Evolutionary conservation across 1,140 invertebrate genomes (phyloP), one percentile per base, ranked within the genome.

Genomic region (Kradibia gibbosae): DNA sequence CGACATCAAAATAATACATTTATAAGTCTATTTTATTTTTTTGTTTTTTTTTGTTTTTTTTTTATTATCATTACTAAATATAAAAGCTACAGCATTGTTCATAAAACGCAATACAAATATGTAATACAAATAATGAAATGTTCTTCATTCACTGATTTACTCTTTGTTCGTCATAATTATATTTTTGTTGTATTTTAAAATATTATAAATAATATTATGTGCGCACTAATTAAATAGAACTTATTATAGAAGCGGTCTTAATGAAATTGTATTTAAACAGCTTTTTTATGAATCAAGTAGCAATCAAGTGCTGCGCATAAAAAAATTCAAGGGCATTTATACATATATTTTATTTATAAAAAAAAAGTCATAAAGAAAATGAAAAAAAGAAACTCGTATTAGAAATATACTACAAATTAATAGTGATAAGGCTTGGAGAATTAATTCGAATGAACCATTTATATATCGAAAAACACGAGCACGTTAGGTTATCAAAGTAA

Each of bases 101-200:
- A 25, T 20, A 25, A 78, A 57, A 78, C 79, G 76, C 79, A 82
- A n/a, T n/a, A n/a, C n/a, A n/a, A n/a, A n/a, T n/a, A n/a, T n/a
- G n/a, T n/a, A 65, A 82, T 82, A 82, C 72, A 10, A 75, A 73
- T 73, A 1, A 55, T 74, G 31, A 20, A 50, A 17, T 28, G 15
- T 72, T 57, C 31, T 79, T 82, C 53, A 72, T 78, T 82, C 79
- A 82, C 39, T 45, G 74, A 48, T 48, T 39, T 78, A 8, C 55
- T 48, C 53, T 74, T 53, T 34, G 34, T 62, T 74, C 39, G 70
- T 57, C 60, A 81, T 62, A 45, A 78, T 75, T 55, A 82, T 82
- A 82, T 82, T 81, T n/a, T 70, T 77, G 78, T 65, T 78, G 34
- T 42, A 82, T 81, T 71, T 78, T 48, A 39, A 78, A 53, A n/a